Base-by-base conservation (phyloP, 2,888 invertebrate genomes). In the Coronaproctus castanopsis region DNA sequence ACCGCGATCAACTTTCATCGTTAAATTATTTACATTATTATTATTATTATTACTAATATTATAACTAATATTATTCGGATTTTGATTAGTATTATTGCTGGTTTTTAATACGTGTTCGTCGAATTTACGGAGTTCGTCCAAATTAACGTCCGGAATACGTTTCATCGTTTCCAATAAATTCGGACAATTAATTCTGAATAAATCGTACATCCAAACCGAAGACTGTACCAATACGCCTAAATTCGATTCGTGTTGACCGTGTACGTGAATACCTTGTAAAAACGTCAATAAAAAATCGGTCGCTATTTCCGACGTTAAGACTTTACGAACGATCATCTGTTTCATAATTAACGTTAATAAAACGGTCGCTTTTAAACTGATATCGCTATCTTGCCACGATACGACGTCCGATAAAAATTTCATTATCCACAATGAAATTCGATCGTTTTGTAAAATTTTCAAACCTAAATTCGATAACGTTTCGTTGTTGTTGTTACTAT, bases 201-300 rank as follows among this genome's bases (percentile, higher is more conserved):
- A 76, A 71, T 92, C 91, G 72, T 92, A 93, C 57, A 87, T 81
- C 73, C 86, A 86, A 1, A 89, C 64, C 1, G 72, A 73, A 1
- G 76, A 67, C 8, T 67, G 67, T 2, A 76, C 64, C 20, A 77
- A 67, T 2, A 68, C 65, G 18, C 88, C 85, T 70, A 87, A 88
- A 74, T 87, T 87, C 14, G 85, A 82, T 67, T 92, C 92, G 70
- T 92, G 91, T 69, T 91, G 87, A 0, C 93, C 93, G 69, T 92
- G 89, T 62, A 83, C 75, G 64, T 88, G 84, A 63, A 93, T 76
- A 55, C 88, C 90, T 65, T 81, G 81, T 61, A 89, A 75, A 64
- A 88, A 81, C 1, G 85, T 81, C 0, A 81, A 80, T 1, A 67
- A 53, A 54, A 88, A 82, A 66, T 85, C 80, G 0, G 78, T 76